phyloP scores from a whole-genome alignment of 2,113 vertebrate genomes.

The Pandion haliaetus region DNA sequence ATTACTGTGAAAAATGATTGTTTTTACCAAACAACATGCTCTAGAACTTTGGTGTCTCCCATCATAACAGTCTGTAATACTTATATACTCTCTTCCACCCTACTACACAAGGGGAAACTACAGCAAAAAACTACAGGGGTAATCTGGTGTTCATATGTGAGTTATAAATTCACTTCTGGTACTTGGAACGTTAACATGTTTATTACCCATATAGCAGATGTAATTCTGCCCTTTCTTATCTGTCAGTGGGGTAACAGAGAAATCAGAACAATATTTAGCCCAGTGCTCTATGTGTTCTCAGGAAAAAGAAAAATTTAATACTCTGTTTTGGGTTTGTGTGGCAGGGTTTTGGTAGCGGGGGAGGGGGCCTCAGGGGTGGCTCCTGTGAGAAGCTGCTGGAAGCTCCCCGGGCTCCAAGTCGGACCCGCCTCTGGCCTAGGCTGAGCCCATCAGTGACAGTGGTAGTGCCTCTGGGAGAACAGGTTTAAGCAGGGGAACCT shows the following conservation, averaged over 20 bases:
- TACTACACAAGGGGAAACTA: not conserved
- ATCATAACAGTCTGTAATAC: not conserved
- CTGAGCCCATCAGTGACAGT: too few relatives aligned
- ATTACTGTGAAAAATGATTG: not conserved
- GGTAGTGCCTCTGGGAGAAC: too few relatives aligned
- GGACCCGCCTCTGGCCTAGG: too few relatives aligned
- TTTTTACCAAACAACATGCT: not conserved
- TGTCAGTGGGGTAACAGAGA: not conserved
- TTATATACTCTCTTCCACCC: not conserved
- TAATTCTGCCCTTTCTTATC: not conserved
- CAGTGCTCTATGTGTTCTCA: not conserved
- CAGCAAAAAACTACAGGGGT: not conserved
- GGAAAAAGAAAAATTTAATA: not conserved
- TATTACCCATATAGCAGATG: not conserved
- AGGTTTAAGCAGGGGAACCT: too few relatives aligned
- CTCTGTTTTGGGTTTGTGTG: too few relatives aligned
- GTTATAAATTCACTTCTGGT: not conserved
- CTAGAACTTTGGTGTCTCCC: not conserved
- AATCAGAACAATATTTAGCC: not conserved
- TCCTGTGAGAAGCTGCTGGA: too few relatives aligned
- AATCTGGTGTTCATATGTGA: not conserved
- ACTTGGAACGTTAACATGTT: not conserved
- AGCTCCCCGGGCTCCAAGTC: too few relatives aligned
- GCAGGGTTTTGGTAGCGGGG: too few relatives aligned
- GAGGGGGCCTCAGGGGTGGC: too few relatives aligned